A percentile compares a stretch with the other conserved stretches of the same genome.
phyloP scores from a whole-genome alignment of 2,113 vertebrate species.

The Orthonyx spaldingii region DNA sequence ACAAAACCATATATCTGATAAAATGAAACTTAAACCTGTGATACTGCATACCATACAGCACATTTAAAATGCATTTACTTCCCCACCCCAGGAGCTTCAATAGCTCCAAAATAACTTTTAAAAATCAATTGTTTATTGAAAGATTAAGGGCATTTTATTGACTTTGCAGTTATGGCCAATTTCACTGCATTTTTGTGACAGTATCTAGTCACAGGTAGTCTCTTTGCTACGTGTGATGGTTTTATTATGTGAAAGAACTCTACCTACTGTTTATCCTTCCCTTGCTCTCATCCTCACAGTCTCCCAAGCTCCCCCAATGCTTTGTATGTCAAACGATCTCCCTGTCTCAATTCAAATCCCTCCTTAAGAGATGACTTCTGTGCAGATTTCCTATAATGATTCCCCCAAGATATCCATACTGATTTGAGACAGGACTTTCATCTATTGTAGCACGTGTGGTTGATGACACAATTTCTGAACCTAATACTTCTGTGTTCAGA shows the following conservation, averaged over 20 bases:
- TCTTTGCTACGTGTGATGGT: slow-evolving; percentile 37
- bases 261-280: slow-evolving; percentile 32
- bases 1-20: slow-evolving; percentile 39
- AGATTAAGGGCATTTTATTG: slow-evolving; percentile 62
- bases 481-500: background rate
- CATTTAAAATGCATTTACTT: slow-evolving; percentile 58
- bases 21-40: slow-evolving; percentile 36
- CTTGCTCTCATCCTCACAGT: background rate
- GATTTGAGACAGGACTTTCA: slow-evolving; percentile 5
- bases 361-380: slow-evolving; percentile 32
- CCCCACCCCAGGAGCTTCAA: slow-evolving; percentile 19
- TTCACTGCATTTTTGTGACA: slow-evolving; percentile 45
- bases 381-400: slow-evolving; percentile 48
- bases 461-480: slow-evolving; percentile 28
- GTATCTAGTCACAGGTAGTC: slow-evolving; percentile 45
- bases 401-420: slow-evolving; percentile 34
- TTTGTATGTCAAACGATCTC: slow-evolving; percentile 8
- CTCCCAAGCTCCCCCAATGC: background rate
- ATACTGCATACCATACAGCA: background rate
- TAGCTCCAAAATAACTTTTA: slow-evolving; percentile 41
- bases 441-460: background rate
- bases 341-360: slow-evolving; percentile 28
- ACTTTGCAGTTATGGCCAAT: slow-evolving; percentile 55
- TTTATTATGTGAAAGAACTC: slow-evolving; percentile 48
- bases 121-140: slow-evolving; percentile 63